These are phyloP conservation scores for Mystacornis crossleyi DNA, from an alignment of 2,113 vertebrate genomes.

Conservation along the genomic window DNA sequence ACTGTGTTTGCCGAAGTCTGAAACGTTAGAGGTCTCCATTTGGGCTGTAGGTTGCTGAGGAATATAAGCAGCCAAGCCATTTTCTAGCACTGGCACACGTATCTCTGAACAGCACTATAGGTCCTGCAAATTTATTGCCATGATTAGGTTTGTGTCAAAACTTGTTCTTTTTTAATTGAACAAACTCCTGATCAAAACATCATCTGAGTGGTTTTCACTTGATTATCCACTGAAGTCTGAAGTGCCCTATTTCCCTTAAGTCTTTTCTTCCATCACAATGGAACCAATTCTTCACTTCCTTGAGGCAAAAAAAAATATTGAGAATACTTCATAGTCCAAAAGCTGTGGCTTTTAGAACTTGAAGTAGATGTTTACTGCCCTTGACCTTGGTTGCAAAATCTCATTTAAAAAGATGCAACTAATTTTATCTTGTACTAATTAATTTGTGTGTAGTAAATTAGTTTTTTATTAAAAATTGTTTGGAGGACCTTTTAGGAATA, in stretches of 20 bases:
- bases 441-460: constrained; percentile 41
- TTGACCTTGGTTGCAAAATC: constrained; percentile 52
- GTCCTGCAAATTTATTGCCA: not conserved
- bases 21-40: not conserved
- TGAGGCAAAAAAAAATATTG: not conserved
- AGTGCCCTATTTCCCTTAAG: not conserved
- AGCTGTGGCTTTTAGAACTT: constrained; percentile 10
- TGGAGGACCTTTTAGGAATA: constrained; percentile 24
- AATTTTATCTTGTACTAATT: constrained; percentile 44
- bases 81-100: not conserved
- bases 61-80: not conserved
- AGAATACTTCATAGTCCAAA: not conserved
- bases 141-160: not conserved
- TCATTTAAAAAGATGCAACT: constrained; percentile 25
- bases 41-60: not conserved
- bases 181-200: not conserved
- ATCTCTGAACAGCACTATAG: not conserved
- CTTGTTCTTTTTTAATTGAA: not conserved
- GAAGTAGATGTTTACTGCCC: not conserved
- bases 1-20: not conserved
- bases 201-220: not conserved
- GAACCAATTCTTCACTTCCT: constrained; percentile 27
- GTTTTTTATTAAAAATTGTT: constrained; percentile 38
- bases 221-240: not conserved
- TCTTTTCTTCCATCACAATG: not conserved